phyloP scores from a whole-genome alignment of 2,113 vertebrate species.

The Corythornis cristatus region DNA sequence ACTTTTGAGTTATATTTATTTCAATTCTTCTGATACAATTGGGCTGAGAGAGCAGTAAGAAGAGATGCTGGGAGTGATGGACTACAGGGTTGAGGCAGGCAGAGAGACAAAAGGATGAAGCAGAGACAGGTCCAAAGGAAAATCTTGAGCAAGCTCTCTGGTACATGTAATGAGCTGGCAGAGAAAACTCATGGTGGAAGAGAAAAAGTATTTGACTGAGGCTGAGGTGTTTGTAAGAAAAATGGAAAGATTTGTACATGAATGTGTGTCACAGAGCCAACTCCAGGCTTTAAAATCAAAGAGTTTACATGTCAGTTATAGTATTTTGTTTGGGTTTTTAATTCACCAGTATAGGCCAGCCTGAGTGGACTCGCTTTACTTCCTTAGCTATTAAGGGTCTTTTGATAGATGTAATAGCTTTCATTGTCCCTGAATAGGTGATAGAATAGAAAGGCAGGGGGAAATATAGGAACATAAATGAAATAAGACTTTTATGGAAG shows the following conservation, averaged over 20 bases:
- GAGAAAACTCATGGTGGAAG: neutral
- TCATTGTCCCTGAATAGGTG: neutral
- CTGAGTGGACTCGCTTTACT: neutral
- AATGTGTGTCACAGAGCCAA: neutral
- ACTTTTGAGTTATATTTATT: neutral
- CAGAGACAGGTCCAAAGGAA: neutral
- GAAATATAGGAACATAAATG: neutral
- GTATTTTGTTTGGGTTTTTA: neutral
- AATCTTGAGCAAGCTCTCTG: neutral
- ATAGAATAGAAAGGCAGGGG: neutral
- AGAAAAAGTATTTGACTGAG: neutral
- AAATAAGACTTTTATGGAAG: conserved; percentile 26
- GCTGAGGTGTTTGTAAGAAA: neutral
- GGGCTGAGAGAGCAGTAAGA: neutral
- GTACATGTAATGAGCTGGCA: neutral
- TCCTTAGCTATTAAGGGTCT: neutral
- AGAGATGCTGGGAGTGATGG: neutral
- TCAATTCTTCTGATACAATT: neutral
- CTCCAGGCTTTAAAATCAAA: neutral
- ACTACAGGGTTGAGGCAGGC: neutral
- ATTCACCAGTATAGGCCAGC: neutral
- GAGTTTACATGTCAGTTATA: fast-evolving
- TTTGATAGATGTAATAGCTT: conserved; percentile 27
- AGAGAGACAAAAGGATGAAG: neutral
- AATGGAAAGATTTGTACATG: neutral